A percentile compares a stretch with the other conserved stretches of the same genome.
phyloP scores from a whole-genome alignment of 2,888 invertebrate genomes.

The Phorcus lineatus region DNA sequence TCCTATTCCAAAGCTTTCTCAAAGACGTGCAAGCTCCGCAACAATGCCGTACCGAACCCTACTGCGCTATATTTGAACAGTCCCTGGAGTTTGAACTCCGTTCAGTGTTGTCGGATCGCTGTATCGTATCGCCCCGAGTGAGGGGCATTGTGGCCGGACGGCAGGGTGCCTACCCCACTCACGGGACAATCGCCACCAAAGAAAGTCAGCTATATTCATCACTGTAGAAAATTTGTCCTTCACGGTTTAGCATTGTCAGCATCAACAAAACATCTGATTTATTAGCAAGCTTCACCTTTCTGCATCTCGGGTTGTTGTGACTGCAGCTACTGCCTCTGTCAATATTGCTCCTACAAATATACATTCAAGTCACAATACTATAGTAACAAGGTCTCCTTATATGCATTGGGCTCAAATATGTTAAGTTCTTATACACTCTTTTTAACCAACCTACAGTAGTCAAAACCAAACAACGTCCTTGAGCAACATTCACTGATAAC shows the following conservation, averaged over 20 bases:
- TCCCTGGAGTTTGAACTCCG: not conserved
- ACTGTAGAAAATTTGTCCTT: slow-evolving; percentile 16
- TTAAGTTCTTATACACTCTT: no score
- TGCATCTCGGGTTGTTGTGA: no score
- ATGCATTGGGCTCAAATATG: no score
- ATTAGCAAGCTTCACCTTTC: no score
- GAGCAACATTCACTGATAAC: no score
- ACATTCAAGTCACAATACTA: no score
- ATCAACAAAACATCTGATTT: slow-evolving; percentile 2
- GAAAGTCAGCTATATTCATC: slow-evolving; percentile 19
- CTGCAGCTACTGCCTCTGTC: not conserved
- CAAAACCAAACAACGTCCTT: no score
- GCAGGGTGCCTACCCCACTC: not conserved
- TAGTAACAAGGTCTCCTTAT: no score
- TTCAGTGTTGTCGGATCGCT: not conserved
- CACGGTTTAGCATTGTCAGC: slow-evolving; percentile 11
- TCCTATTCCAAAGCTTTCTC: slow-evolving; percentile 3
- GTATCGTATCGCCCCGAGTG: slow-evolving; percentile 19
- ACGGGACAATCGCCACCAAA: not conserved
- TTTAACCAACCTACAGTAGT: no score
- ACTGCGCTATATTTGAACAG: slow-evolving; percentile 19
- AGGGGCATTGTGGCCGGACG: not conserved
- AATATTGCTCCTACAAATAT: not conserved
- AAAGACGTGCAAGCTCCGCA: not conserved
- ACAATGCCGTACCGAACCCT: not conserved